phyloP scores from a whole-genome alignment of 2,888 invertebrate genomes.

The Panopea generosa region DNA sequence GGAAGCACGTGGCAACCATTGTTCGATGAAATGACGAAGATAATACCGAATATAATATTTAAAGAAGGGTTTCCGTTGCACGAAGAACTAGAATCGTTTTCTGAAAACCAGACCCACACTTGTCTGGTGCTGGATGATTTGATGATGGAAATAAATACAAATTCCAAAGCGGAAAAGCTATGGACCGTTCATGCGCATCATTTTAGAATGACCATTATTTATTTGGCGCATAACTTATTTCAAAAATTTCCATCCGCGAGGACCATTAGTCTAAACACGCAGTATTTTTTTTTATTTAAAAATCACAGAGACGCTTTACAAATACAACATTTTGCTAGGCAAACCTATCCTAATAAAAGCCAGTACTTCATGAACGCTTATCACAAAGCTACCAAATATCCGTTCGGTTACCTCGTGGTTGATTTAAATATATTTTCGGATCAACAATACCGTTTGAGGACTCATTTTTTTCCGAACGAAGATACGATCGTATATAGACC shows the following conservation, averaged over 20 bases:
- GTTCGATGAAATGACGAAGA: too few species aligned
- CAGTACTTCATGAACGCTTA: slow-evolving; percentile 15
- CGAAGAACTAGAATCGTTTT: too few species aligned
- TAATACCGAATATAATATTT: too few species aligned
- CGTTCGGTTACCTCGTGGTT: background rate
- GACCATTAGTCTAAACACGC: background rate
- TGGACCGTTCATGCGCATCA: background rate
- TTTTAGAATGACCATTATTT: background rate
- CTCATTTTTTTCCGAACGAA: slow-evolving; percentile 29
- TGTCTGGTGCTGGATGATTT: too few species aligned
- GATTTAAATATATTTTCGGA: slow-evolving; percentile 8
- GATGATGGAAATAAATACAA: too few species aligned
- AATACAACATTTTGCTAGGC: slow-evolving; percentile 5
- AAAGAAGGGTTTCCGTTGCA: too few species aligned
- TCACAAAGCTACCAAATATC: background rate
- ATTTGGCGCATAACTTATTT: background rate
- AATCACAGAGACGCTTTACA: background rate
- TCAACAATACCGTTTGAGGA: slow-evolving; percentile 19
- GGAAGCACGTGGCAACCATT: background rate
- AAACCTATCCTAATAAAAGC: slow-evolving; percentile 6
- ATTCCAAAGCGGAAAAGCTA: background rate
- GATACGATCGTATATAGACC: slow-evolving; percentile 16
- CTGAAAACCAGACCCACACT: too few species aligned
- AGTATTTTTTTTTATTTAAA: background rate
- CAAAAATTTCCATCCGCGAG: background rate